A percentile compares a stretch with the other conserved stretches of the same genome.
Evolutionary conservation across 30 jellyfish, hydroid and myxozoan species (phyloP).

Genomic region (Sanderia malayensis): DNA sequence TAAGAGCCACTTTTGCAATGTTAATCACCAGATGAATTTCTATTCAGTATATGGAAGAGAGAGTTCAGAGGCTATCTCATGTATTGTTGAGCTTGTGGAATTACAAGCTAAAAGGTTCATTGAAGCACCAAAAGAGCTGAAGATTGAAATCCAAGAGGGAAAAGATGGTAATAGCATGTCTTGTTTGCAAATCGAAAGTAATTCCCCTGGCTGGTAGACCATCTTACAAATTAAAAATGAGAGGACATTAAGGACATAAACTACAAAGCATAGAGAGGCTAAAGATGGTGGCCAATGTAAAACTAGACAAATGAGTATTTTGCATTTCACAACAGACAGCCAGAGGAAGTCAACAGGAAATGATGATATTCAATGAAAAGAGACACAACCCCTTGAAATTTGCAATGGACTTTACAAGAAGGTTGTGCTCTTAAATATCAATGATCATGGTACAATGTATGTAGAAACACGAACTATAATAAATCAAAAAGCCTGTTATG

Average conservation of each 20-base stretch:
- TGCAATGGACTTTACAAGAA: constrained; percentile 8
- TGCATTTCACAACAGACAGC: background rate
- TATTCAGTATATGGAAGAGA: constrained; percentile 20
- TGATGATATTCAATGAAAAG: constrained; percentile 8
- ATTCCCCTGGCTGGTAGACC: constrained; percentile 18
- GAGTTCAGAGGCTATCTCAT: background rate
- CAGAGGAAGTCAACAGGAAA: background rate
- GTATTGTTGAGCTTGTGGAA: constrained; percentile 12
- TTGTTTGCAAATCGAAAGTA: constrained; percentile 2
- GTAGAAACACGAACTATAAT: constrained; percentile 13
- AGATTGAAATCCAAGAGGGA: constrained; percentile 1
- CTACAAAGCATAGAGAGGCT: constrained; percentile 6
- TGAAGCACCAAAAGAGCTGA: constrained; percentile 20
- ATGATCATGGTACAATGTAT: constrained; percentile 12
- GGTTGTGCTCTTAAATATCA: background rate
- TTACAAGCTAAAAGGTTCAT: constrained; percentile 17
- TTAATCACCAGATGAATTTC: constrained; percentile 18
- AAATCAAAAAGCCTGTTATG: constrained; percentile 7
- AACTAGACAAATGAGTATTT: background rate
- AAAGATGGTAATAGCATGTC: constrained; percentile 10
- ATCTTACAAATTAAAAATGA: background rate
- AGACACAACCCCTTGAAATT: too few relatives aligned
- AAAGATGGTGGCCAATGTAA: background rate
- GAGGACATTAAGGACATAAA: constrained; percentile 16
- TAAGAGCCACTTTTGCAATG: constrained; percentile 13